phyloP scores from a whole-genome alignment of 2,113 vertebrate species.

The Antennarius striatus region DNA sequence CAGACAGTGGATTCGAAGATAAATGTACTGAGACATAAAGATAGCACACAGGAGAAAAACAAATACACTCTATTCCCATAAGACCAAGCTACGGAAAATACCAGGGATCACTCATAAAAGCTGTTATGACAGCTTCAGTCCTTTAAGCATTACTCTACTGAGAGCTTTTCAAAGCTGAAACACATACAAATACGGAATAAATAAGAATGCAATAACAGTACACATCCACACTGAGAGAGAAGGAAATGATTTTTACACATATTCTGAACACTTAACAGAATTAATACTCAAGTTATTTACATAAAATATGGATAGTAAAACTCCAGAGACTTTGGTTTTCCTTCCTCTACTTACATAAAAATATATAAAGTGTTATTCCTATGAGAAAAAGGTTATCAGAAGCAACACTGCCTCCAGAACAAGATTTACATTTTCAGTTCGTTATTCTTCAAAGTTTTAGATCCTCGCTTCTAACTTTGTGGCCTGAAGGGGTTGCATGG shows the following conservation, averaged over 20 bases:
- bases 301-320: constrained; percentile 33
- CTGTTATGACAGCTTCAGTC: not conserved
- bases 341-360: constrained; percentile 35
- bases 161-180: constrained; percentile 6
- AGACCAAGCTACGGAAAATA: constrained; percentile 1
- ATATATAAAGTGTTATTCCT: constrained; percentile 38
- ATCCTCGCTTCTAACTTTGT: constrained; percentile 32
- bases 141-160: constrained; percentile 1
- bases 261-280: constrained; percentile 13
- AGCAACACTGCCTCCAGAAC: constrained; percentile 47
- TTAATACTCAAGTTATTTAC: constrained; percentile 14
- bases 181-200: not conserved
- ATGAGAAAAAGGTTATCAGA: constrained; percentile 51
- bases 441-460: constrained; percentile 57
- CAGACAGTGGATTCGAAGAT: constrained; percentile 11
- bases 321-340: constrained; percentile 40
- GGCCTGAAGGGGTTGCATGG: constrained; percentile 33
- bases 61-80: constrained; percentile 10
- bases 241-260: not conserved
- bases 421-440: constrained; percentile 61
- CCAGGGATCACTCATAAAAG: not conserved
- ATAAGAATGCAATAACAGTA: constrained; percentile 7
- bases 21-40: constrained; percentile 6
- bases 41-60: constrained; percentile 2
- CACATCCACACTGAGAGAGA: not conserved